Conservation (phyloP, 2,888 invertebrate species). For the Pandemis corylana region DNA sequence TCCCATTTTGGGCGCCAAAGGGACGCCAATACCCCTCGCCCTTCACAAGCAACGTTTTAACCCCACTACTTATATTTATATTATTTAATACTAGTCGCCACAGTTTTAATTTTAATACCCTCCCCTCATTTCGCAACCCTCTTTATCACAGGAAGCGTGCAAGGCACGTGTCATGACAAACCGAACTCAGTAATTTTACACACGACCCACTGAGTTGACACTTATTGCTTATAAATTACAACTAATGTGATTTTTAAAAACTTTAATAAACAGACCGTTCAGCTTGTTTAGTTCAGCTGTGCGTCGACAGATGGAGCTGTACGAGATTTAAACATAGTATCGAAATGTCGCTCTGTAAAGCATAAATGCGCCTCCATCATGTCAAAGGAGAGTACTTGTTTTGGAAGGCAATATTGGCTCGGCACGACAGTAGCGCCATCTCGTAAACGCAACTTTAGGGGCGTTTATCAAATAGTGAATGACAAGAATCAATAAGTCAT, state of each 20-base stretch:
- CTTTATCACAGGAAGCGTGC: conserved; percentile 13
- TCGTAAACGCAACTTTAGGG: too few species aligned
- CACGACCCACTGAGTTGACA: conserved; percentile 51
- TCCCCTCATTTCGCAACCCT: conserved; percentile 28
- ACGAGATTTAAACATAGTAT: too few species aligned
- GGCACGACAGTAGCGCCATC: too few species aligned
- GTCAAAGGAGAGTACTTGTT: too few species aligned
- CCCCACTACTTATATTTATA: conserved; percentile 52
- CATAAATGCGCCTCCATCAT: too few species aligned
- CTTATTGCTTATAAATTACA: conserved; percentile 63
- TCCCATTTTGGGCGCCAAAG: conserved; percentile 57
- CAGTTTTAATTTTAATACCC: conserved; percentile 42
- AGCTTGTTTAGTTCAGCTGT: background rate
- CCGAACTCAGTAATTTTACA: conserved; percentile 46
- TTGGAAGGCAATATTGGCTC: too few species aligned
- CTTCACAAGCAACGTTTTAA: conserved; percentile 51
- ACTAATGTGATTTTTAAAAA: conserved; percentile 45
- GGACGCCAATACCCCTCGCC: conserved; percentile 37
- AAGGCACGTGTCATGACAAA: conserved; percentile 42
- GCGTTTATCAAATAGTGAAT: too few species aligned
- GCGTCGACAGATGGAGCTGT: too few species aligned
- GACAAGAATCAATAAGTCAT: too few species aligned
- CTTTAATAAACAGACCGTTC: background rate
- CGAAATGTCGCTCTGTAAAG: too few species aligned
- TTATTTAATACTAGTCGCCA: conserved; percentile 49